Conservation (phyloP, 1,140 invertebrate genomes). For the Panonychus citri region DNA sequence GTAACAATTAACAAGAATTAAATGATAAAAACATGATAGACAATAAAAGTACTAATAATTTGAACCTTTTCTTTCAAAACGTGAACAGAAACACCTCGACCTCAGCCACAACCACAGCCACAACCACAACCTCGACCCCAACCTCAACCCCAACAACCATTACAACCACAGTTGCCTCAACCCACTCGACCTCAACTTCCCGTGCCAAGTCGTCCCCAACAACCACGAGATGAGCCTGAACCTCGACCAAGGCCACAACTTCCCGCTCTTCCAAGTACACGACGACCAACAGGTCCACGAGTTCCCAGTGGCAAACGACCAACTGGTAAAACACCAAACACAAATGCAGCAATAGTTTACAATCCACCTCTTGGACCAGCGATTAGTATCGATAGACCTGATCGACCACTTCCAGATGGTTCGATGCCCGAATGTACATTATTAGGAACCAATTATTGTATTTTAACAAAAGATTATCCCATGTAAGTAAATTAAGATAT, state of each 20-base stretch:
- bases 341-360: slow-evolving; percentile 1
- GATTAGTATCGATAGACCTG: slow-evolving; percentile 10
- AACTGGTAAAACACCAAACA: neutral
- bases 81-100: neutral
- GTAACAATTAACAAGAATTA: neutral
- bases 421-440: slow-evolving; percentile 15
- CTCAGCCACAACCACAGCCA: neutral
- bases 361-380: slow-evolving; percentile 11
- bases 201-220: neutral
- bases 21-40: too few relatives aligned
- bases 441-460: slow-evolving; percentile 15
- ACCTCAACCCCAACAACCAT: neutral
- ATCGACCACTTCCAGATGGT: slow-evolving; percentile 14
- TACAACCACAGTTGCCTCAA: neutral
- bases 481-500: slow-evolving; percentile 15
- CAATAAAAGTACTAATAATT: too few relatives aligned
- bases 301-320: slow-evolving; percentile 1
- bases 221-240: neutral
- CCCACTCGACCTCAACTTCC: neutral
- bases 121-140: neutral
- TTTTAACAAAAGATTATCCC: slow-evolving; percentile 16
- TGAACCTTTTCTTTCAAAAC: neutral
- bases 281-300: neutral
- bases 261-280: neutral
- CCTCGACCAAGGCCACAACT: neutral